A percentile compares a stretch with the other conserved stretches of the same genome.
These are phyloP conservation scores for Lemur catta DNA, from an alignment of 2,797 vertebrate species.

Conservation along the genomic window DNA sequence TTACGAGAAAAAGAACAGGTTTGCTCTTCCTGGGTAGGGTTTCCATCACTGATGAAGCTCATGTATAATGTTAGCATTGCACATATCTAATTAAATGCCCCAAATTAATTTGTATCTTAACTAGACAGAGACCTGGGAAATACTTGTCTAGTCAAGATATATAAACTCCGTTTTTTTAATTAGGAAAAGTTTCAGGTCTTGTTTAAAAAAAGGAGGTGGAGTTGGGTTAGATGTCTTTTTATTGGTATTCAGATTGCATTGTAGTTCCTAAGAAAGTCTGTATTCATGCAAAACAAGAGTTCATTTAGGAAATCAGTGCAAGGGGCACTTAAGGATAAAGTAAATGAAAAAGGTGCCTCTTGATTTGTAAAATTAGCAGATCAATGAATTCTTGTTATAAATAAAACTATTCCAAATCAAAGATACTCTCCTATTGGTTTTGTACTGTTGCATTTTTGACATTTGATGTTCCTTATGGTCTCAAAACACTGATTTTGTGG, in stretches of 20 bases:
- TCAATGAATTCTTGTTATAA: neutral
- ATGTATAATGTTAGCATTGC: neutral
- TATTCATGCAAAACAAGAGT: conserved; percentile 57
- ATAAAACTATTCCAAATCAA: neutral
- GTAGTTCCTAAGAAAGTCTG: conserved; percentile 49
- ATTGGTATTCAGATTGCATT: conserved; percentile 60
- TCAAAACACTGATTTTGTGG: neutral
- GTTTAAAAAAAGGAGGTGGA: neutral
- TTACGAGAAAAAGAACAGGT: neutral
- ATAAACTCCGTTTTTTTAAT: neutral
- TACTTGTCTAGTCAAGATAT: neutral
- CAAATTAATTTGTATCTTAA: neutral
- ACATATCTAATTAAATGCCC: neutral
- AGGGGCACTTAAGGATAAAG: conserved; percentile 62
- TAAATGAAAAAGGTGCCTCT: neutral
- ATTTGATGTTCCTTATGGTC: neutral
- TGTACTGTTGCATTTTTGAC: neutral
- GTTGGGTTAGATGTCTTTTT: neutral
- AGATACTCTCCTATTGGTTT: neutral
- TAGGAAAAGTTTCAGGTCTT: neutral
- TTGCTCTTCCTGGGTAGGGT: neutral
- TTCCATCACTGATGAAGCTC: neutral
- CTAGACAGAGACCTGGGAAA: neutral
- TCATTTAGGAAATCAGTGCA: conserved; percentile 56
- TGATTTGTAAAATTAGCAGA: neutral